Base-by-base conservation (phyloP, 2,888 invertebrate genomes). In the Stratiomys singularior region DNA sequence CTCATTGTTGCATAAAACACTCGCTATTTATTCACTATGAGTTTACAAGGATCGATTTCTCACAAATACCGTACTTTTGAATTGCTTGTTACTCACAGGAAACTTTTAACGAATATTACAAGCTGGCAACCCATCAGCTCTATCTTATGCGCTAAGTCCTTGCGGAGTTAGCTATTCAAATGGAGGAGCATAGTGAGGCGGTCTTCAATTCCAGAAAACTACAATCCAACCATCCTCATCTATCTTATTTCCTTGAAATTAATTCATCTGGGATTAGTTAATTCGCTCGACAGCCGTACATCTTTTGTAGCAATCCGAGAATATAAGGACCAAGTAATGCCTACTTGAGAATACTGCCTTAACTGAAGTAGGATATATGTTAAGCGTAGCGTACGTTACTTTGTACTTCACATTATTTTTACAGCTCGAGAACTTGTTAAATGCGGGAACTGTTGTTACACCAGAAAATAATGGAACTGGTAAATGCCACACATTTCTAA, bases 231-330 rank as follows among this genome's bases (percentile, higher is more conserved):
- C 21, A 47, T 25, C 56, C 72, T 74, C 58, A 58, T 74, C 60
- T 74, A 74, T 74, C 74, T 74, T 58, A 74, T 74, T 74, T 74
- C 27, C 37, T 21, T 44, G 60, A 58, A 74, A 74, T 74, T 74
- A 74, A 74, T 74, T 60, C 74, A 74, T 74, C 60, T 28, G 74
- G 74, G 74, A 74, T 58, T 58, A 74, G 74, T 74, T 74, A 74
- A 74, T 60, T 74, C 74, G 74, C 74, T 37, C 74, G 30, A 74
- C 74, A 74, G 74, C 60, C 74, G 58, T 74, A 74, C 74, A 58
- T 74, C 74, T 74, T 74, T 44, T 74, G 74, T 58, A 58, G 37
- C 58, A 58, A 58, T 60, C 23, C 58, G 58, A 58, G 58, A 69
- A 69, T 47, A 69, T 66, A 66, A 47, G 69, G 25, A 47, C 47